Conservation (phyloP, 2,797 vertebrate genomes). For the Synaphobranchus kaupii region DNA sequence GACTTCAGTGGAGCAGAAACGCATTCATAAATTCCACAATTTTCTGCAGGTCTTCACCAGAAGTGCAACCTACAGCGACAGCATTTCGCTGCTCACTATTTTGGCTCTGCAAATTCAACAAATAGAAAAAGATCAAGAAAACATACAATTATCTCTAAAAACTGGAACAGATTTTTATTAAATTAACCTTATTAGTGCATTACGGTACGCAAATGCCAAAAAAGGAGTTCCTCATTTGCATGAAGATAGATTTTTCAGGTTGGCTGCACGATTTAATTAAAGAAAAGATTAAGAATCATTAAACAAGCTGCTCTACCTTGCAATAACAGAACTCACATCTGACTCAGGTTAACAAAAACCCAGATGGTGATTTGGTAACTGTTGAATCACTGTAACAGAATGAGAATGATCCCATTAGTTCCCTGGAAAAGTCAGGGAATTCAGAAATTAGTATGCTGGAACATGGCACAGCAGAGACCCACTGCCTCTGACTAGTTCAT, state of each 20-base stretch:
- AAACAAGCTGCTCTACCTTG: constrained; percentile 99
- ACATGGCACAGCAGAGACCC: constrained; percentile 80
- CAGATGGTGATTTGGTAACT: constrained; percentile 99
- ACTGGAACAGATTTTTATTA: constrained; percentile 99
- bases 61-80: not conserved
- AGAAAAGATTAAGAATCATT: constrained; percentile 99
- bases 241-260: constrained; percentile 99
- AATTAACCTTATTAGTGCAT: constrained; percentile 99
- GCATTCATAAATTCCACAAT: constrained; percentile 68
- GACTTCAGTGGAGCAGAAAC: constrained; percentile 58
- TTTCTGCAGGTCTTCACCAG: constrained; percentile 6
- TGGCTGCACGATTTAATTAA: constrained; percentile 99
- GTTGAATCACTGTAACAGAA: constrained; percentile 98
- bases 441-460: constrained; percentile 89
- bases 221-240: constrained; percentile 97
- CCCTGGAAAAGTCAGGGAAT: constrained; percentile 89
- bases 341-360: constrained; percentile 99
- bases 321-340: constrained; percentile 98
- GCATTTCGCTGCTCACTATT: constrained; percentile 13
- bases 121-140: constrained; percentile 91
- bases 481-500: constrained; percentile 81
- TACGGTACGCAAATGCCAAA: constrained; percentile 99
- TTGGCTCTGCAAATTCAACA: constrained; percentile 75
- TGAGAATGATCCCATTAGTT: constrained; percentile 99
- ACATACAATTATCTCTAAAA: constrained; percentile 98